Evolutionary conservation across 2,888 invertebrate genomes (phyloP).

Genomic region (Troides helena): DNA sequence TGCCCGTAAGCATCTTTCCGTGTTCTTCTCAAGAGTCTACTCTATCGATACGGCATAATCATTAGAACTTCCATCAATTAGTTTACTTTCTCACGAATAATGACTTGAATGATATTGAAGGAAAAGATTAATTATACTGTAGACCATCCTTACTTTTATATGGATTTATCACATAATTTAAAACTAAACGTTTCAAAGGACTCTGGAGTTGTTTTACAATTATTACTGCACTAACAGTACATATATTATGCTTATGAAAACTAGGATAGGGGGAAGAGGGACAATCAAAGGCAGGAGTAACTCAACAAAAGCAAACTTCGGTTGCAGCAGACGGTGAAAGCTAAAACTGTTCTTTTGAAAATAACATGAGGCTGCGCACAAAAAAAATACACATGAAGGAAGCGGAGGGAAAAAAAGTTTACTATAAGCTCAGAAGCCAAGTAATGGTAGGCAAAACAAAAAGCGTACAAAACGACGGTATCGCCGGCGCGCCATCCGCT

Average conservation of each 20-base stretch:
- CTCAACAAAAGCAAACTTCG: background rate
- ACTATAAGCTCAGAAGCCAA: slow-evolving; percentile 25
- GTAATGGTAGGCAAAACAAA: slow-evolving; percentile 27
- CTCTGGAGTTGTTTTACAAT: background rate
- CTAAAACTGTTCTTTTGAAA: slow-evolving; percentile 2
- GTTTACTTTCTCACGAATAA: too few species aligned
- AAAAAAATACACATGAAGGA: slow-evolving; percentile 2
- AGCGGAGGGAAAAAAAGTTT: slow-evolving; percentile 1
- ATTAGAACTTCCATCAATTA: too few species aligned
- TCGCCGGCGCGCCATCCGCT: slow-evolving; percentile 40
- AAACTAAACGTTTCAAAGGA: background rate
- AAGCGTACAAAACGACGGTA: slow-evolving; percentile 33
- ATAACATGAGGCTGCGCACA: background rate
- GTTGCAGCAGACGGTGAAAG: background rate
- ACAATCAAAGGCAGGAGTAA: background rate
- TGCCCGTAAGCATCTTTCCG: too few species aligned
- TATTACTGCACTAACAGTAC: background rate
- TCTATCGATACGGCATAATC: too few species aligned
- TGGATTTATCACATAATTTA: too few species aligned
- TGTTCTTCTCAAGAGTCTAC: too few species aligned
- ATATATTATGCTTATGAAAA: background rate
- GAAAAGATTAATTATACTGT: too few species aligned
- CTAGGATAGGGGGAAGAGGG: background rate
- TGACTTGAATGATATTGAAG: too few species aligned
- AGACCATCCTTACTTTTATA: too few species aligned